phyloP scores from a whole-genome alignment of 1,140 invertebrate species.

The Neelides sp. region DNA sequence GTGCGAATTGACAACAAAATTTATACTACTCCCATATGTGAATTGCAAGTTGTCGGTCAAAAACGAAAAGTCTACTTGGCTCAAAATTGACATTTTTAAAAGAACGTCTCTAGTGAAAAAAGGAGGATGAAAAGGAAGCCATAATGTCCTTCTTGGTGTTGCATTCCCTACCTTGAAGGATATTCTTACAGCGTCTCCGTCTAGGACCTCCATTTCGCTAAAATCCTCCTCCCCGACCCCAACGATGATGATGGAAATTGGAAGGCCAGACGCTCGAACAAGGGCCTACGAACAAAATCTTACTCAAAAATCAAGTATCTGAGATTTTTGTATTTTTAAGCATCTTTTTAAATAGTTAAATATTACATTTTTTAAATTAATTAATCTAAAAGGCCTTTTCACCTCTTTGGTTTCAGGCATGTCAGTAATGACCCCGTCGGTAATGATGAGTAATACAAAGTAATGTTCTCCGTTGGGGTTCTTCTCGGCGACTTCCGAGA shows the following conservation, averaged over 20 bases:
- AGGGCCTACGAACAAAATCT: conserved; percentile 36
- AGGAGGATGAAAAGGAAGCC: no score
- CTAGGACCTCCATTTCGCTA: conserved; percentile 44
- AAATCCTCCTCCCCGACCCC: conserved; percentile 49
- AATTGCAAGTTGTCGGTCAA: no score
- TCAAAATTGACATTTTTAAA: no score
- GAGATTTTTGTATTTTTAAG: no score
- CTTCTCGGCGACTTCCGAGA: conserved; percentile 38
- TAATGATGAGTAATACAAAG: conserved; percentile 51
- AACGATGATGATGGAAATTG: conserved; percentile 50
- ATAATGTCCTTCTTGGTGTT: no score
- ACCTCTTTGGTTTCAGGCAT: conserved; percentile 47
- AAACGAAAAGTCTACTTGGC: no score
- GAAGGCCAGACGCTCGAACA: conserved; percentile 41
- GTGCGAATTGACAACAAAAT: no score
- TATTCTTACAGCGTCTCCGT: conserved; percentile 44
- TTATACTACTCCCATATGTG: no score
- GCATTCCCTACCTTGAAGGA: conserved; percentile 34
- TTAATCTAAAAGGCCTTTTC: conserved; percentile 8
- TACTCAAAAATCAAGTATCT: no score
- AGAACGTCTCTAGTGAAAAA: no score
- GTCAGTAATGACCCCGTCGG: conserved; percentile 55
- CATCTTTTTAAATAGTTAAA: no score
- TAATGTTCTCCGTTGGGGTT: conserved; percentile 44
- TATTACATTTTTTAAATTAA: not conserved